Evolutionary conservation across 2,888 invertebrate species (phyloP).

Genomic region (Cataglyphis livida): DNA sequence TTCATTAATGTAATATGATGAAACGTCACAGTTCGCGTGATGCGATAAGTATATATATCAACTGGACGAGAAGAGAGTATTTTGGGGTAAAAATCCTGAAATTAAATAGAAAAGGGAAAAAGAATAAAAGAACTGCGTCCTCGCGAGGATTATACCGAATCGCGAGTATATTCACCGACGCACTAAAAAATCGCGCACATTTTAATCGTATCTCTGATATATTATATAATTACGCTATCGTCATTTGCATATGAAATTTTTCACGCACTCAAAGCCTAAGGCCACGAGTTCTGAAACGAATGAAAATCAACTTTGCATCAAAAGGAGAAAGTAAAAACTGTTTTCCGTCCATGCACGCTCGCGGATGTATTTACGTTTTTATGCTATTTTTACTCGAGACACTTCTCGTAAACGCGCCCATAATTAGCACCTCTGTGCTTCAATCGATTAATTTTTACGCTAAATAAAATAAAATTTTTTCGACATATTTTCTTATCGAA

Average conservation of each 20-base stretch:
- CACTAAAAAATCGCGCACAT: constrained; percentile 28
- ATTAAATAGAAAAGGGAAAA: background rate
- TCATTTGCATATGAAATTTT: constrained; percentile 30
- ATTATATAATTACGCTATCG: constrained; percentile 29
- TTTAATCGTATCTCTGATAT: constrained; percentile 39
- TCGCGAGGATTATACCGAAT: constrained; percentile 33
- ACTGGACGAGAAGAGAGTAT: background rate
- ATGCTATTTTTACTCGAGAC: constrained; percentile 14
- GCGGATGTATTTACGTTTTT: constrained; percentile 3
- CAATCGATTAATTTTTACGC: background rate
- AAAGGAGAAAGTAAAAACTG: constrained; percentile 10
- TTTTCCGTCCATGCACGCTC: constrained; percentile 8
- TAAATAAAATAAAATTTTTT: too few species aligned
- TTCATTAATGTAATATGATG: constrained; percentile 15
- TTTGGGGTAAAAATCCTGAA: background rate
- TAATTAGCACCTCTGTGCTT: constrained; percentile 1
- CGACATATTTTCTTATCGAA: background rate
- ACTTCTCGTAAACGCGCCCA: background rate
- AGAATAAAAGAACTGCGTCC: background rate
- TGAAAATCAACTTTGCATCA: constrained; percentile 5
- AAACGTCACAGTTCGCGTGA: background rate
- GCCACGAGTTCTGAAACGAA: constrained; percentile 13
- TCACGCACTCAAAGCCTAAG: constrained; percentile 14
- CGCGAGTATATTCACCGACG: background rate
- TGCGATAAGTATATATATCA: background rate